Evolutionary conservation across 2,888 invertebrate genomes (phyloP).

Genomic region (Deroplatys truncata): DNA sequence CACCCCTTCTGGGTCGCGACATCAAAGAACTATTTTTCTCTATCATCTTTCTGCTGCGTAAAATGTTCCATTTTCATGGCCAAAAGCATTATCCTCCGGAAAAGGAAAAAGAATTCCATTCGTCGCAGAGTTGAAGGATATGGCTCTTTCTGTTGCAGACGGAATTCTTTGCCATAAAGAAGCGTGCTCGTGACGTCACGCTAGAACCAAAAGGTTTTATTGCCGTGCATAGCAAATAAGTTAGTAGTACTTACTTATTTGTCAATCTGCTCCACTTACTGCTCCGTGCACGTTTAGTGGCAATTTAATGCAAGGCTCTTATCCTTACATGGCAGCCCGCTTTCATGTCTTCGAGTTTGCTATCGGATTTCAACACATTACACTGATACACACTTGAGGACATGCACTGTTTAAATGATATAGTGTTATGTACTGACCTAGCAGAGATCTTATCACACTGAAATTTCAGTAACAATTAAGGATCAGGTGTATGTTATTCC

Average conservation of each 20-base stretch:
- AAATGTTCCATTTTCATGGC: no score
- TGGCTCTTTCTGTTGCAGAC: background rate
- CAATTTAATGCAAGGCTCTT: background rate
- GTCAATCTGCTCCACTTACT: background rate
- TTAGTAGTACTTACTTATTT: background rate
- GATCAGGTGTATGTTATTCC: no score
- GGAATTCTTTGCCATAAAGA: background rate
- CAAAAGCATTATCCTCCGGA: background rate
- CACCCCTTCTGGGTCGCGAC: no score
- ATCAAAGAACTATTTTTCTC: no score
- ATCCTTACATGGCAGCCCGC: background rate
- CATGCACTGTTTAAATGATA: no score
- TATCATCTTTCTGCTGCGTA: no score
- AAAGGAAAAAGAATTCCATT: background rate
- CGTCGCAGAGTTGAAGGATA: no score
- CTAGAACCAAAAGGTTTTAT: background rate
- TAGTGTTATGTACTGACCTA: no score
- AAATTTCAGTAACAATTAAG: no score
- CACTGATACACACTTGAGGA: no score
- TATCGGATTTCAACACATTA: background rate
- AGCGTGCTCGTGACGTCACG: background rate
- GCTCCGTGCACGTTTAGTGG: background rate
- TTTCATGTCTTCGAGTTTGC: background rate
- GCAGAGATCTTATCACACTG: no score
- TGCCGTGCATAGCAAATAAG: background rate